These are phyloP conservation scores for Xestia c-nigrum DNA, from an alignment of 2,888 invertebrate species.

Conservation along the genomic window DNA sequence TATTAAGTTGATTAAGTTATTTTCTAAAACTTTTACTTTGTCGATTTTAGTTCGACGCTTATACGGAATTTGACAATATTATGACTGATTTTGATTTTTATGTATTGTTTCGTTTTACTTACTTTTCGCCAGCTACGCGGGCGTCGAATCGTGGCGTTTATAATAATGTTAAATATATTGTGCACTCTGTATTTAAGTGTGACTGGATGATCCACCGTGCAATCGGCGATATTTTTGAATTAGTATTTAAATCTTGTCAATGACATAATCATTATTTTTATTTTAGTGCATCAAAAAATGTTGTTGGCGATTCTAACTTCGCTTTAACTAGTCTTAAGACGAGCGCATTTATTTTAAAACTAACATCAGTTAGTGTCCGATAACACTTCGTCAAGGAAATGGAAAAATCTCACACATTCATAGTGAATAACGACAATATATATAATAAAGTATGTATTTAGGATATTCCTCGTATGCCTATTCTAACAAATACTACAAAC, in stretches of 20 bases:
- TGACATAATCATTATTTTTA: slow-evolving; percentile 55
- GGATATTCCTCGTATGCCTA: slow-evolving; percentile 35
- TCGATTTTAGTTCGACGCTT: slow-evolving; percentile 71
- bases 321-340: slow-evolving; percentile 79
- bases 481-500: slow-evolving; percentile 30
- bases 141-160: slow-evolving; percentile 44
- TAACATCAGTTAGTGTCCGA: slow-evolving; percentile 47
- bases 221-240: slow-evolving; percentile 59
- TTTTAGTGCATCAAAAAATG: slow-evolving; percentile 57
- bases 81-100: slow-evolving; percentile 79
- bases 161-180: slow-evolving; percentile 58
- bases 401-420: slow-evolving; percentile 61
- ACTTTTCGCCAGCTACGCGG: slow-evolving; percentile 52
- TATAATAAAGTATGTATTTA: slow-evolving; percentile 55
- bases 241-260: slow-evolving; percentile 58
- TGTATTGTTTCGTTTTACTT: slow-evolving; percentile 62
- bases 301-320: slow-evolving; percentile 70
- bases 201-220: slow-evolving; percentile 49
- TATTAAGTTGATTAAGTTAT: slow-evolving; percentile 82
- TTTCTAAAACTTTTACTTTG: slow-evolving; percentile 71
- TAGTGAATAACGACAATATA: slow-evolving; percentile 67
- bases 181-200: slow-evolving; percentile 50
- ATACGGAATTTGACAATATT: slow-evolving; percentile 75
- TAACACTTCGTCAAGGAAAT: slow-evolving; percentile 49
- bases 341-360: slow-evolving; percentile 78